A percentile compares a stretch with the other conserved stretches of the same genome.
These are phyloP conservation scores for Diachasma alloeum DNA, from an alignment of 1,140 invertebrate genomes.

Conservation along the genomic window DNA sequence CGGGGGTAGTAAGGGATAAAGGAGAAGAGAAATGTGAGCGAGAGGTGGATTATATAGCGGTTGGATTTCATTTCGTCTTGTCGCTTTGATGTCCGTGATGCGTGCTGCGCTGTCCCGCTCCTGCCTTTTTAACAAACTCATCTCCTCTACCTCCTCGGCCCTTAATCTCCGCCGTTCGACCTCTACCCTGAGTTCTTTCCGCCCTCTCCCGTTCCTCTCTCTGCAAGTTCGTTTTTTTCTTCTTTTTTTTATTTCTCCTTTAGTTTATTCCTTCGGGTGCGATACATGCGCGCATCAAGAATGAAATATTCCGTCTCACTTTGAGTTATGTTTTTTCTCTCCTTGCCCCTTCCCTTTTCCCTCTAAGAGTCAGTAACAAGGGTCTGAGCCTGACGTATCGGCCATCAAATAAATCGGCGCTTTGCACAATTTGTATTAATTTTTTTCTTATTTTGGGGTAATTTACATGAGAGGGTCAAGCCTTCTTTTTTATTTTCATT, in stretches of 20 bases:
- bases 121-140: constrained; percentile 66
- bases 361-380: background rate
- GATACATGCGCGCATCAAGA: background rate
- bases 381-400: constrained; percentile 20
- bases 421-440: background rate
- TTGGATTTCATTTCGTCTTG: constrained; percentile 66
- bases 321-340: background rate
- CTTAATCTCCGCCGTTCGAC: constrained; percentile 63
- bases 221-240: constrained; percentile 15
- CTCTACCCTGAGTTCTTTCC: constrained; percentile 45
- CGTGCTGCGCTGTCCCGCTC: constrained; percentile 61
- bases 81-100: constrained; percentile 65
- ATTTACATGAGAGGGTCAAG: constrained; percentile 20
- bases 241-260: background rate
- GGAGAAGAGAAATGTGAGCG: constrained; percentile 32
- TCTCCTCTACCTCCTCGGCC: constrained; percentile 54
- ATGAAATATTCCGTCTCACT: constrained; percentile 1
- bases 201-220: constrained; percentile 42
- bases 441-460: background rate
- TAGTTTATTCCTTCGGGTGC: background rate
- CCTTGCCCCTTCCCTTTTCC: background rate
- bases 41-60: constrained; percentile 45
- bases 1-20: constrained; percentile 40
- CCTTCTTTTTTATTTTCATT: background rate
- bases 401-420: constrained; percentile 14